A percentile compares a stretch with the other conserved stretches of the same genome.
Conservation (phyloP, 2,888 invertebrate genomes). For the Noctua fimbriata region DNA sequence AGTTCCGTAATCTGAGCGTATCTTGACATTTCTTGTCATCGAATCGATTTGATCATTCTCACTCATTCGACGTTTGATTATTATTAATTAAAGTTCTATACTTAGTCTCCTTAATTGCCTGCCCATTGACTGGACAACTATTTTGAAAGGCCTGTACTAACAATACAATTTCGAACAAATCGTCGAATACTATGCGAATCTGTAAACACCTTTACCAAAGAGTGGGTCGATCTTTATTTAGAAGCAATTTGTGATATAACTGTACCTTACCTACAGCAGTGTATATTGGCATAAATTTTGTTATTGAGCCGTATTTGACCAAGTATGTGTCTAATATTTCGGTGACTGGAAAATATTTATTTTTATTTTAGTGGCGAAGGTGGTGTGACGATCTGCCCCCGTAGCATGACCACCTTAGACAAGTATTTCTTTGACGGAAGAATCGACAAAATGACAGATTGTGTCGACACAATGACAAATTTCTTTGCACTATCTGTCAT, state of each 20-base stretch:
- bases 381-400: too few relatives aligned
- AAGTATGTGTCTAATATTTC: background rate
- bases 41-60: background rate
- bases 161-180: slow-evolving; percentile 1
- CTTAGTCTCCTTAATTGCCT: background rate
- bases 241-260: slow-evolving; percentile 43
- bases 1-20: slow-evolving; percentile 6
- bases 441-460: too few relatives aligned
- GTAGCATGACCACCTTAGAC: too few relatives aligned
- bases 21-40: slow-evolving; percentile 21
- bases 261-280: slow-evolving; percentile 7
- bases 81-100: background rate
- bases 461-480: too few relatives aligned
- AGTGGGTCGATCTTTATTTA: slow-evolving; percentile 42
- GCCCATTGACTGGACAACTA: background rate
- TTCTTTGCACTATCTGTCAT: too few relatives aligned
- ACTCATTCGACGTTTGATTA: too few relatives aligned
- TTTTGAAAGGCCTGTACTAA: background rate
- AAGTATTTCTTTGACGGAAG: too few relatives aligned
- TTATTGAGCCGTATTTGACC: slow-evolving; percentile 28
- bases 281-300: slow-evolving; percentile 17
- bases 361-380: background rate
- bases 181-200: slow-evolving; percentile 6
- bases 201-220: slow-evolving; percentile 27
- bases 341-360: background rate